A percentile compares a stretch with the other conserved stretches of the same genome.
Conservation (phyloP, 2,113 vertebrate genomes). For the Leptosomus discolor region DNA sequence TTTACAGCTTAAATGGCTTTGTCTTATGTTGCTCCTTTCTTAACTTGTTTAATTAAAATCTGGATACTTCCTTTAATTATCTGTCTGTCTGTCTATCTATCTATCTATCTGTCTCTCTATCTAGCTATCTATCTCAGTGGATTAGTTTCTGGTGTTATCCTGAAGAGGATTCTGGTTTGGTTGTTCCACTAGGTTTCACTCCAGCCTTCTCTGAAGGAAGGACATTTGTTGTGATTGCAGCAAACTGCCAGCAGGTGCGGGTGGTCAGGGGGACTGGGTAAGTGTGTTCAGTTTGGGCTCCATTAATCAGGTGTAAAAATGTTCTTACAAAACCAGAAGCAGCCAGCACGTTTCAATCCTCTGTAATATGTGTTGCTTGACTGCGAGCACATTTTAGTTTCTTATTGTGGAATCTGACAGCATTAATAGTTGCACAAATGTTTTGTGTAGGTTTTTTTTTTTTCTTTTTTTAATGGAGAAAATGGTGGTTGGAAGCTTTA, state of each 20-base stretch:
- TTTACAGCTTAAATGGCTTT: neutral
- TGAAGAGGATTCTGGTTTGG: neutral
- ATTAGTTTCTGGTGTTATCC: neutral
- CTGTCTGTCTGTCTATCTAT: too few relatives aligned
- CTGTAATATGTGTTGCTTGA: accelerated
- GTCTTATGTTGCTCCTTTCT: neutral
- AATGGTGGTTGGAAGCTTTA: neutral
- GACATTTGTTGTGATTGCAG: neutral
- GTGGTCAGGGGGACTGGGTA: neutral
- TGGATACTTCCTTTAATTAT: neutral
- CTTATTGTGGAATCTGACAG: neutral
- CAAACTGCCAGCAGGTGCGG: neutral
- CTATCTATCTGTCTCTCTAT: too few relatives aligned
- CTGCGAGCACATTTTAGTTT: neutral
- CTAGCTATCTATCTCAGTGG: neutral
- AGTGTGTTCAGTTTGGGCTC: neutral
- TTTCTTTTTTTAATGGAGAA: neutral
- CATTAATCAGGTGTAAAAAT: neutral
- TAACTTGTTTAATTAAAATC: neutral
- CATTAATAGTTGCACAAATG: too few relatives aligned
- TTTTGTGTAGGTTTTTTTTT: neutral
- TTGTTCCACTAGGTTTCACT: too few relatives aligned
- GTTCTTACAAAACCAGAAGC: neutral
- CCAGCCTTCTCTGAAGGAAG: neutral
- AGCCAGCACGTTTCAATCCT: accelerated